Evolutionary conservation across 1,140 invertebrate species (phyloP).

Genomic region (Drosophila kurseongensis): DNA sequence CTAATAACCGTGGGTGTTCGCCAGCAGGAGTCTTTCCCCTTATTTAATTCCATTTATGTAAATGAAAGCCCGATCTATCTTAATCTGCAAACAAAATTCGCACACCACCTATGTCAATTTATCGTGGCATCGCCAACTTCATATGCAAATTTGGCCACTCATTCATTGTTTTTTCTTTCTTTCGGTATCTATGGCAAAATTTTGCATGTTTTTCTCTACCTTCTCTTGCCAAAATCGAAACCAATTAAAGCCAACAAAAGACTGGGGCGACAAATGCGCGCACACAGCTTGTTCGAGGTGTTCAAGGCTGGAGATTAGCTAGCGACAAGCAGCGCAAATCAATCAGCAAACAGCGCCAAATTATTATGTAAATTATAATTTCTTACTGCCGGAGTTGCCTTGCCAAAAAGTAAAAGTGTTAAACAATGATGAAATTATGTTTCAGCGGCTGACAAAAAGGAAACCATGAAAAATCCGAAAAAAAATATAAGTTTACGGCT

Average conservation of each 20-base stretch:
- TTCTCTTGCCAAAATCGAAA: constrained; percentile 42
- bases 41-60: constrained; percentile 45
- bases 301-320: constrained; percentile 45
- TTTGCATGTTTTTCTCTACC: constrained; percentile 64
- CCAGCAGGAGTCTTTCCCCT: constrained; percentile 38
- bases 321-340: constrained; percentile 54
- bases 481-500: constrained; percentile 43
- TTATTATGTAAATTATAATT: constrained; percentile 77
- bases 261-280: constrained; percentile 57
- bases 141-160: constrained; percentile 60
- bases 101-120: constrained; percentile 55
- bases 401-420: constrained; percentile 58
- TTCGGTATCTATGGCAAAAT: constrained; percentile 42
- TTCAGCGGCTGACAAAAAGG: constrained; percentile 18
- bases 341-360: constrained; percentile 71
- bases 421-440: constrained; percentile 49
- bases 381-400: constrained; percentile 39
- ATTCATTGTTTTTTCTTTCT: constrained; percentile 39
- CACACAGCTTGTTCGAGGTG: constrained; percentile 32
- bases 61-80: constrained; percentile 39
- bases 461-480: constrained; percentile 51
- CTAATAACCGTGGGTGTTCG: constrained; percentile 25
- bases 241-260: constrained; percentile 70
- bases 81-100: constrained; percentile 51
- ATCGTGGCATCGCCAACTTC: constrained; percentile 46